Evolutionary conservation across 2,888 invertebrate species (phyloP).

Genomic region (Dexiosoma caninum): DNA sequence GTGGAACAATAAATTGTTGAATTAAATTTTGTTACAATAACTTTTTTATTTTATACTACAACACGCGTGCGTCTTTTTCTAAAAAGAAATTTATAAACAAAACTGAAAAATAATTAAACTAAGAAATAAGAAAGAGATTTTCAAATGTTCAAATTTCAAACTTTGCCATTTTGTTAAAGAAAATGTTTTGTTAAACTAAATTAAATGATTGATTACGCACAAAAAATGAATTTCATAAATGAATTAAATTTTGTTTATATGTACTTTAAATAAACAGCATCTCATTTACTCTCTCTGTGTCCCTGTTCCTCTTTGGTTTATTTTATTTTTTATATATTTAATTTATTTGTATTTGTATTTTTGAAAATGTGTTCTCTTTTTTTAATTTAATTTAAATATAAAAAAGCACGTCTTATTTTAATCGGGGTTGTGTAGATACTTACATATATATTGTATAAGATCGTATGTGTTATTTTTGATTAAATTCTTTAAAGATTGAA

Average conservation of each 20-base stretch:
- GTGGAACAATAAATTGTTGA: slow-evolving; percentile 34
- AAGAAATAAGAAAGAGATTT: neutral
- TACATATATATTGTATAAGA: slow-evolving; percentile 43
- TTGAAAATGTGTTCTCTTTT: slow-evolving; percentile 4
- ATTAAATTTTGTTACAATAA: slow-evolving; percentile 26
- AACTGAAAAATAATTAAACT: slow-evolving; percentile 16
- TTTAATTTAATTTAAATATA: slow-evolving; percentile 5
- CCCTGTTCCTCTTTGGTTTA: neutral
- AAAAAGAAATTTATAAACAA: slow-evolving; percentile 10
- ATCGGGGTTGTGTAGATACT: slow-evolving; percentile 55
- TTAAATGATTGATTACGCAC: slow-evolving; percentile 52
- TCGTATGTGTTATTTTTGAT: slow-evolving; percentile 37
- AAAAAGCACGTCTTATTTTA: slow-evolving; percentile 46
- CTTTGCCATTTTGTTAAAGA: slow-evolving; percentile 39
- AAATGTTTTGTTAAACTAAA: slow-evolving; percentile 22
- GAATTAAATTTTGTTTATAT: slow-evolving; percentile 2
- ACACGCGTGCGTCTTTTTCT: slow-evolving; percentile 23
- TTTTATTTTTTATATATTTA: neutral
- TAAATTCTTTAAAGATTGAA: slow-evolving; percentile 2
- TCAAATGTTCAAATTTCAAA: slow-evolving; percentile 2
- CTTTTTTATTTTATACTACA: slow-evolving; percentile 15
- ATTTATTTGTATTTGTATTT: no score
- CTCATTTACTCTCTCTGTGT: neutral
- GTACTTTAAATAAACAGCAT: neutral
- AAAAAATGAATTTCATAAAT: slow-evolving; percentile 42